Evolutionary conservation across 2,888 invertebrate genomes (phyloP).

Genomic region (Lasioglossum oenotherae): DNA sequence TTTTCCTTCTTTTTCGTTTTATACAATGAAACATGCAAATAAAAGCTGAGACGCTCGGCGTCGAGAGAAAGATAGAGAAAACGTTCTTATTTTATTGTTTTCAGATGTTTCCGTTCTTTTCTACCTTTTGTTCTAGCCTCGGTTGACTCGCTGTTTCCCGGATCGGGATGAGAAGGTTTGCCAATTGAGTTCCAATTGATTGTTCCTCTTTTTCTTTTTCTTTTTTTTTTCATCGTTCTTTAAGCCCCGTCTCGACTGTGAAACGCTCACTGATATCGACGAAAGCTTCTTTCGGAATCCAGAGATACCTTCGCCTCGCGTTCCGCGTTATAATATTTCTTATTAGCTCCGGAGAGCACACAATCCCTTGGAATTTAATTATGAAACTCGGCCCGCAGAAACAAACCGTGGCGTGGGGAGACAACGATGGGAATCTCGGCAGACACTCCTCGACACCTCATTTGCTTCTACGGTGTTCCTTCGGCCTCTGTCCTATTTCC

Average conservation of each 20-base stretch:
- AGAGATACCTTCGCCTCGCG: not conserved
- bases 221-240: not conserved
- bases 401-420: not conserved
- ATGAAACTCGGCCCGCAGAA: not conserved
- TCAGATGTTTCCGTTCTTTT: not conserved
- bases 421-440: not conserved
- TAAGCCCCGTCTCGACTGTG: not conserved
- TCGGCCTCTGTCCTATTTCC: not conserved
- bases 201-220: not conserved
- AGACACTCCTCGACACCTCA: not conserved
- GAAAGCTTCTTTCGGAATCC: not conserved
- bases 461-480: not conserved
- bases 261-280: not conserved
- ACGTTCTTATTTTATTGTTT: slow-evolving; percentile 33
- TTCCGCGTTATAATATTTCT: slow-evolving; percentile 11
- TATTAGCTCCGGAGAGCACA: not conserved
- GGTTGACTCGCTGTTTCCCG: not conserved
- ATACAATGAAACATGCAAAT: slow-evolving; percentile 78
- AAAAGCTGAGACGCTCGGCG: slow-evolving; percentile 70
- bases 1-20: slow-evolving; percentile 66
- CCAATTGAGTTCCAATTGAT: slow-evolving; percentile 3
- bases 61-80: slow-evolving; percentile 27
- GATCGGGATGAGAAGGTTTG: not conserved
- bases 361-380: slow-evolving; percentile 10
- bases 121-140: not conserved